phyloP scores from a whole-genome alignment of 2,888 invertebrate genomes.

The Plutella xylostella region DNA sequence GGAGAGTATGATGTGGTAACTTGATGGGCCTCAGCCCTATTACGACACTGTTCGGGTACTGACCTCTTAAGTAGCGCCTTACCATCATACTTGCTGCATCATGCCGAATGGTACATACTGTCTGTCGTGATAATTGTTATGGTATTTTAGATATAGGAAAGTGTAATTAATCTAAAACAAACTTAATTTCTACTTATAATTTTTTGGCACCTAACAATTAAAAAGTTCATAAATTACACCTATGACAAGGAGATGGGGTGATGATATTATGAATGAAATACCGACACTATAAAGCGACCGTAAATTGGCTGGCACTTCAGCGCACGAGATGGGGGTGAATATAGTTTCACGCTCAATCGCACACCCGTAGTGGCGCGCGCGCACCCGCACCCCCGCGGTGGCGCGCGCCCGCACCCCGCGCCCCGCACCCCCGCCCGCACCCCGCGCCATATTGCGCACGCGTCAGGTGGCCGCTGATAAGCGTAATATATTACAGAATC shows the following conservation, averaged over 20 bases:
- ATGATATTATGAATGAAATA: conserved; percentile 33
- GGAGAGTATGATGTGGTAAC: too few species aligned
- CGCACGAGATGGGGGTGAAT: conserved; percentile 59
- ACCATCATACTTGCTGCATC: too few species aligned
- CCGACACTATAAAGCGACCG: conserved; percentile 28
- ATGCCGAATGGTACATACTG: too few species aligned
- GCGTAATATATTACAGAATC: conserved; percentile 3
- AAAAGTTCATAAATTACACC: background rate
- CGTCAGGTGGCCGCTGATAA: conserved; percentile 54
- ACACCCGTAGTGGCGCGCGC: conserved; percentile 59
- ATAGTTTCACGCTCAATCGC: conserved; percentile 67
- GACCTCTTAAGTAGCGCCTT: too few species aligned
- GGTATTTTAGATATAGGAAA: too few species aligned
- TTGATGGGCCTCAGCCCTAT: too few species aligned
- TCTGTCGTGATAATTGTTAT: too few species aligned
- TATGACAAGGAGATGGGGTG: conserved; percentile 16
- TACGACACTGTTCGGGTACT: too few species aligned
- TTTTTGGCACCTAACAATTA: too few species aligned
- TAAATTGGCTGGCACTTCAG: conserved; percentile 60
- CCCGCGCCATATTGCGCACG: conserved; percentile 58
- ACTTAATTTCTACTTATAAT: too few species aligned
- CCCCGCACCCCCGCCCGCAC: conserved; percentile 46
- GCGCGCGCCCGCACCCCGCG: conserved; percentile 59
- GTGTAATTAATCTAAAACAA: too few species aligned
- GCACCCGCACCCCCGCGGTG: conserved; percentile 42